phyloP scores from a whole-genome alignment of 2,113 vertebrate genomes.

The Okapia johnstoni region DNA sequence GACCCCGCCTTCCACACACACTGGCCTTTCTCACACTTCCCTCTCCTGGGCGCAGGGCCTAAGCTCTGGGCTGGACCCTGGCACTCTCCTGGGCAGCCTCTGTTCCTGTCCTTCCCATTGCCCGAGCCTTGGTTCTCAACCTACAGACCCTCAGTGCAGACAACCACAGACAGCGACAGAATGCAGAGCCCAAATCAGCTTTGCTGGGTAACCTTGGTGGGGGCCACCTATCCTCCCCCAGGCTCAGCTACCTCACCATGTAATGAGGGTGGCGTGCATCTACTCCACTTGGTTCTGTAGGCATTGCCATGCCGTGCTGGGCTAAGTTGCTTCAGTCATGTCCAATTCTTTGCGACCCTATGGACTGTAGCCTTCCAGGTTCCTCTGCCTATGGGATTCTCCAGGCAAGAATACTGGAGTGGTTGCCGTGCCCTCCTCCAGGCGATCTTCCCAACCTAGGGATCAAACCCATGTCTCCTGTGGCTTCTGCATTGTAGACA shows the following conservation, averaged over 20 bases:
- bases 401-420: background rate
- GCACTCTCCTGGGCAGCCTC: background rate
- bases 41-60: background rate
- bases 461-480: background rate
- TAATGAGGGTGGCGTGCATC: accelerated
- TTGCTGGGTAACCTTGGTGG: background rate
- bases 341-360: background rate
- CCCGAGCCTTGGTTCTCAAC: background rate
- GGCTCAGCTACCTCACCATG: too few species aligned
- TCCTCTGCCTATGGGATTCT: background rate
- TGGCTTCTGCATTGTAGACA: background rate
- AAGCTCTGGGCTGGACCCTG: background rate
- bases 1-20: background rate
- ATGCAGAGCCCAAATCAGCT: background rate
- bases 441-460: background rate
- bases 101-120: background rate
- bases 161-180: background rate
- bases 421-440: background rate
- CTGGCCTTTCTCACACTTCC: background rate
- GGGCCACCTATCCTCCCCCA: too few species aligned
- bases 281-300: background rate
- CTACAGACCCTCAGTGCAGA: background rate
- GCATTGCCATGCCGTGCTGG: background rate
- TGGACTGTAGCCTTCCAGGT: background rate
- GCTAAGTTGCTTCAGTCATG: background rate